Percentiles rank a stretch among this genome's conserved stretches.
Conservation (phyloP, 2,888 invertebrate genomes). For the Aproaerema taeniolella region DNA sequence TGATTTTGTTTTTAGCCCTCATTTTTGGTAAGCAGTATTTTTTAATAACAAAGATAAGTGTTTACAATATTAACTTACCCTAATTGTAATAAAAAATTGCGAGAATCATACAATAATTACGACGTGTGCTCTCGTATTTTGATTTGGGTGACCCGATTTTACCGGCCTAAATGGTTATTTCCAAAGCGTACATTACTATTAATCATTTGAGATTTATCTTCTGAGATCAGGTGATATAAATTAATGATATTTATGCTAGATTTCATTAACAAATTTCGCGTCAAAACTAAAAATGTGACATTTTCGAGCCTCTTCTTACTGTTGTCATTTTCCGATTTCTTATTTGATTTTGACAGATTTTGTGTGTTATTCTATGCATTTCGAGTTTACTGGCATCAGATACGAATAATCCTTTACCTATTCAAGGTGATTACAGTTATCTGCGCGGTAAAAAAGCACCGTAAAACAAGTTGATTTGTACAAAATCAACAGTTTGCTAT, state of each 20-base stretch:
- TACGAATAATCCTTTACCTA: no score
- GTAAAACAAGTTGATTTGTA: no score
- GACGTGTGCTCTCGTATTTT: slow-evolving; percentile 23
- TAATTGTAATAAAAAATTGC: background rate
- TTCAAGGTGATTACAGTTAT: no score
- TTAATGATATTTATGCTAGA: no score
- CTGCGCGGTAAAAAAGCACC: no score
- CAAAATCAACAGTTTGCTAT: no score
- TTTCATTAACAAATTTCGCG: slow-evolving; percentile 37
- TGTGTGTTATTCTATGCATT: background rate
- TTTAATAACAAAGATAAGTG: slow-evolving; percentile 6
- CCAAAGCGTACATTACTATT: no score
- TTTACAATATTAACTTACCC: slow-evolving; percentile 15
- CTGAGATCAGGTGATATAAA: no score
- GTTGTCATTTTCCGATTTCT: slow-evolving; percentile 2
- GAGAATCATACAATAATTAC: no score
- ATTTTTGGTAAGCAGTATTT: slow-evolving; percentile 55
- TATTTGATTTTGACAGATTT: background rate
- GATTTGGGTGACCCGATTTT: slow-evolving; percentile 33
- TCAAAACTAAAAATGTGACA: slow-evolving; percentile 13
- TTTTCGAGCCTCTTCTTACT: no score
- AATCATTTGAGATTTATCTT: no score
- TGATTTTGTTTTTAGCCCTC: slow-evolving; percentile 43
- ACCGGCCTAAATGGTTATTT: slow-evolving; percentile 42
- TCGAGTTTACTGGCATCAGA: no score